Percentiles rank a stretch among this genome's conserved stretches.
Evolutionary conservation across 2,797 vertebrate species (phyloP).

Genomic region (Rhabdophis nuchalis): DNA sequence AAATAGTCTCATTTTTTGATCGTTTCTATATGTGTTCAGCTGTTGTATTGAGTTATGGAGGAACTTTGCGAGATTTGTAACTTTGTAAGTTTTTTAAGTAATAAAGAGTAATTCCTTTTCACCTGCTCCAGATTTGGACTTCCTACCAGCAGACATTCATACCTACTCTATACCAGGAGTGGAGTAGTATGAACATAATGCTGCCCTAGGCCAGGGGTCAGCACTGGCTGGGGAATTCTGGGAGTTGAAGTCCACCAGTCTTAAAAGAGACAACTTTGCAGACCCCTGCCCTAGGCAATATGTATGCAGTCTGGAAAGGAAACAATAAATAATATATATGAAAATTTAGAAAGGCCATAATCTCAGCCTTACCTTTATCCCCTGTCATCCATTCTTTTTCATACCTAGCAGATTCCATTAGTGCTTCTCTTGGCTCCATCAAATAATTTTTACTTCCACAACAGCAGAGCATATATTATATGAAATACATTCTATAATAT

Average conservation of each 20-base stretch:
- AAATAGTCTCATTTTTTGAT: background rate
- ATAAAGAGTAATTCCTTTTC: background rate
- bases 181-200: background rate
- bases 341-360: background rate
- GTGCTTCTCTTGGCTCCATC: background rate
- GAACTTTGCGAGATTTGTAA: constrained; percentile 25
- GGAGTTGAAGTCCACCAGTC: no score
- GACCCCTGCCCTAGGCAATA: background rate
- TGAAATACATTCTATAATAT: background rate
- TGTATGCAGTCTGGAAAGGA: background rate
- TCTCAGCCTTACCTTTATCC: background rate
- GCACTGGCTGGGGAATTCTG: no score
- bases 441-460: background rate
- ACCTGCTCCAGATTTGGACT: constrained; percentile 24
- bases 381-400: background rate
- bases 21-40: constrained; percentile 36
- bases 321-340: background rate
- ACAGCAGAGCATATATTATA: background rate
- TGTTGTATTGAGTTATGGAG: constrained; percentile 9
- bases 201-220: background rate
- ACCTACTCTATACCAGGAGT: no score
- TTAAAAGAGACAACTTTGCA: no score
- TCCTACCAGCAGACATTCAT: constrained; percentile 5
- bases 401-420: background rate
- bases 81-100: background rate